phyloP scores from a whole-genome alignment of 2,797 vertebrate species.

The Argyrosomus regius region DNA sequence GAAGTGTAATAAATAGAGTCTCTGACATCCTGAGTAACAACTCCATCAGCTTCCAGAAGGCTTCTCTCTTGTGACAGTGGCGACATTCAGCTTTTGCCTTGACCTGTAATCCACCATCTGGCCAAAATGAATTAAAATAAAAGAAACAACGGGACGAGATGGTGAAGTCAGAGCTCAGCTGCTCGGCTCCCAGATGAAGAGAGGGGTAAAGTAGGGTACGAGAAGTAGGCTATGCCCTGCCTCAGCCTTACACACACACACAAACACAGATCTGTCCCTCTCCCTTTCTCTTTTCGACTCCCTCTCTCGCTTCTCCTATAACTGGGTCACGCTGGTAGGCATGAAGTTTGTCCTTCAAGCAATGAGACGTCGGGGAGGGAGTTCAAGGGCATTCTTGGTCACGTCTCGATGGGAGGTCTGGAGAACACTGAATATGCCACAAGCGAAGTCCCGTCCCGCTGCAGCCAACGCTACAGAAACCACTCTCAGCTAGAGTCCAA shows the following conservation, averaged over 20 bases:
- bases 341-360: constrained; percentile 70
- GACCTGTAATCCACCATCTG: constrained; percentile 68
- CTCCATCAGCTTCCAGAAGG: constrained; percentile 22
- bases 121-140: constrained; percentile 40
- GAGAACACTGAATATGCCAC: constrained; percentile 31
- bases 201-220: constrained; percentile 82
- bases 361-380: constrained; percentile 33
- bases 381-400: constrained; percentile 65
- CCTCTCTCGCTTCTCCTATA: constrained; percentile 51
- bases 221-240: constrained; percentile 85
- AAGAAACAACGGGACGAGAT: constrained; percentile 44
- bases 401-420: constrained; percentile 39
- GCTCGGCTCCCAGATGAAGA: constrained; percentile 54
- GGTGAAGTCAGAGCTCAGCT: constrained; percentile 55
- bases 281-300: constrained; percentile 30
- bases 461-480: constrained; percentile 42
- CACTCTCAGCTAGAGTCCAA: constrained; percentile 35
- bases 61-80: constrained; percentile 23
- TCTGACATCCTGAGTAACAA: neutral
- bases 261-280: constrained; percentile 66
- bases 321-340: constrained; percentile 71
- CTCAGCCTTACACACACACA: constrained; percentile 45
- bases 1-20: neutral
- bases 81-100: constrained; percentile 24
- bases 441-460: constrained; percentile 21